Conservation (phyloP, 2,797 vertebrate genomes). For the Carcharodon carcharias region DNA sequence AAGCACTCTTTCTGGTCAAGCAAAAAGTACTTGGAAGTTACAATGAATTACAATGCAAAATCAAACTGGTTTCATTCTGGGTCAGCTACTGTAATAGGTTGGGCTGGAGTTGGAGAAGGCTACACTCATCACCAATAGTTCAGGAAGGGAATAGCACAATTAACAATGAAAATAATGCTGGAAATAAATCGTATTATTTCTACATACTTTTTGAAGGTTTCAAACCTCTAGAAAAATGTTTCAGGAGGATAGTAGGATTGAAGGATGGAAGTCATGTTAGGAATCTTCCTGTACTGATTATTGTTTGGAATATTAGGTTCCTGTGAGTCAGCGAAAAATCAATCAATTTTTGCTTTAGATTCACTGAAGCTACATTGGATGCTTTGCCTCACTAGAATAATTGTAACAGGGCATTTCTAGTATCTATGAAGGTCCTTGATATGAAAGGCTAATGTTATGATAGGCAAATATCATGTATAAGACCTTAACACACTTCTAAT, state of each 20-base stretch:
- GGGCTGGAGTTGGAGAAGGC: no score
- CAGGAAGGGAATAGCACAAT: not conserved
- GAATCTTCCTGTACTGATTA: not conserved
- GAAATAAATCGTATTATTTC: not conserved
- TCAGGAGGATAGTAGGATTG: not conserved
- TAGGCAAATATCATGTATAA: not conserved
- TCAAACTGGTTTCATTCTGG: not conserved
- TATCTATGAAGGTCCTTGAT: not conserved
- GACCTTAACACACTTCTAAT: not conserved
- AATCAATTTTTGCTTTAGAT: not conserved
- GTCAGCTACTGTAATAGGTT: no score
- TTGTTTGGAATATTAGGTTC: no score
- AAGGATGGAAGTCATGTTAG: not conserved
- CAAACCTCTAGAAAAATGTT: not conserved
- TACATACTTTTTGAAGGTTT: not conserved
- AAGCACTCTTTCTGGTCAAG: not conserved
- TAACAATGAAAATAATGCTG: not conserved
- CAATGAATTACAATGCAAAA: not conserved
- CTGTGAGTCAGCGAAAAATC: not conserved
- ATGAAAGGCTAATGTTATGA: not conserved
- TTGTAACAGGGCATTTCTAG: not conserved
- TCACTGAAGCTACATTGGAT: not conserved
- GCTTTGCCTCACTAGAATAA: not conserved
- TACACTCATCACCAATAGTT: not conserved
- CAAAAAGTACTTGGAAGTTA: not conserved